These are phyloP conservation scores for Thryonomys swinderianus DNA, from an alignment of 2,113 vertebrate species.

Conservation along the genomic window DNA sequence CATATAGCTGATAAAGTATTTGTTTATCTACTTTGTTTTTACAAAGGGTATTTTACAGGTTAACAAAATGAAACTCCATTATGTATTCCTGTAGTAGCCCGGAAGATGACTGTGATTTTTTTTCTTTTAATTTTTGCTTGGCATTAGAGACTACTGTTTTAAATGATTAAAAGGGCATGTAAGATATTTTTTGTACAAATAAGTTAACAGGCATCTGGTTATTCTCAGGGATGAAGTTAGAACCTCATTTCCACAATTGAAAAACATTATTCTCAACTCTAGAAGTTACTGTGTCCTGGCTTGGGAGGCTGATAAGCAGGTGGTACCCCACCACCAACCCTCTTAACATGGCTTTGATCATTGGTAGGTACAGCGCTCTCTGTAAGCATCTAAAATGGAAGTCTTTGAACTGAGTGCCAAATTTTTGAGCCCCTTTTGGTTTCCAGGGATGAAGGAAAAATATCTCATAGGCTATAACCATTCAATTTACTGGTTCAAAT, in stretches of 20 bases:
- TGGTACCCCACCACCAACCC: not conserved
- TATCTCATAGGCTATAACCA: constrained; percentile 26
- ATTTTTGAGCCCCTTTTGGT: constrained; percentile 56
- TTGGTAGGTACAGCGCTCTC: constrained; percentile 47
- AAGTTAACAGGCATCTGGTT: constrained; percentile 51
- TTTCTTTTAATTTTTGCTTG: constrained; percentile 41
- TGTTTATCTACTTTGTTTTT: constrained; percentile 1
- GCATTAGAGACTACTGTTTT: constrained; percentile 36
- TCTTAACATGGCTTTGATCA: constrained; percentile 53
- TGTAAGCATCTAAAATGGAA: constrained; percentile 46
- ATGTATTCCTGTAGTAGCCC: not conserved
- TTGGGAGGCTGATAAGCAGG: not conserved
- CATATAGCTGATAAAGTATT: constrained; percentile 8
- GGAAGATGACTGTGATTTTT: constrained; percentile 5
- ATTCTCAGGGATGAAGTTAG: constrained; percentile 71
- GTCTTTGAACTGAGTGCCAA: constrained; percentile 69
- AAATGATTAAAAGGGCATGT: constrained; percentile 45
- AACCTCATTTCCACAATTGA: constrained; percentile 57
- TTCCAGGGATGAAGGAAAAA: constrained; percentile 67
- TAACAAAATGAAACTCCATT: constrained; percentile 2
- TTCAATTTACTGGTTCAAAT: constrained; percentile 37
- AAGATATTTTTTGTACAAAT: constrained; percentile 68
- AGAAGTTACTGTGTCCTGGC: constrained; percentile 1
- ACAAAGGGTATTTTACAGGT: constrained; percentile 43
- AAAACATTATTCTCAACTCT: constrained; percentile 64